Conservation (phyloP, 2,888 invertebrate genomes). For the Diarsia rubi region DNA sequence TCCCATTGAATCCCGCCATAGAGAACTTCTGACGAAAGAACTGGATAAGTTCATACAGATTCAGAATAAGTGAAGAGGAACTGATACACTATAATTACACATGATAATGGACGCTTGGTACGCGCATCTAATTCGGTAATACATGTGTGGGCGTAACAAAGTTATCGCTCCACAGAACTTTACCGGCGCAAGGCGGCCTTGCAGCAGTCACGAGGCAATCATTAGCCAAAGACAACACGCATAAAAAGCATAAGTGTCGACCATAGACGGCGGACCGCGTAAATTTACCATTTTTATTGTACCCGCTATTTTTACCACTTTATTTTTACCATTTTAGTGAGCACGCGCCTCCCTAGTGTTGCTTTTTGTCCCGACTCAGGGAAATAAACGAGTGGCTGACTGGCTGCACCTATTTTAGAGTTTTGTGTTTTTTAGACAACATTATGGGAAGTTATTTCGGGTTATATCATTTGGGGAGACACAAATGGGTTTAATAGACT, state of each 20-base stretch:
- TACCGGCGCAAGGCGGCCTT: constrained; percentile 73
- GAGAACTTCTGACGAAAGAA: constrained; percentile 6
- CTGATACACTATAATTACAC: constrained; percentile 49
- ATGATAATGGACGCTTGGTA: constrained; percentile 37
- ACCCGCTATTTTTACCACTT: constrained; percentile 84
- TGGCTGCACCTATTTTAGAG: constrained; percentile 71
- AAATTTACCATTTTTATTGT: constrained; percentile 90
- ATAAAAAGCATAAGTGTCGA: constrained; percentile 90
- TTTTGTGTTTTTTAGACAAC: constrained; percentile 65
- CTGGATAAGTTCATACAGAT: neutral
- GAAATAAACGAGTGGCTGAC: constrained; percentile 70
- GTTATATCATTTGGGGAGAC: constrained; percentile 67
- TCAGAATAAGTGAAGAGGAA: constrained; percentile 35
- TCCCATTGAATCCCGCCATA: neutral
- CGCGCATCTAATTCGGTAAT: constrained; percentile 56
- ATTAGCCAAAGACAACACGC: constrained; percentile 89
- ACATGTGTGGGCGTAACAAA: constrained; percentile 62
- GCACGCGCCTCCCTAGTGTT: constrained; percentile 83
- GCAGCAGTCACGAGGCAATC: constrained; percentile 80
- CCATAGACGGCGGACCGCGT: constrained; percentile 83
- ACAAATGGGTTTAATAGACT: constrained; percentile 60
- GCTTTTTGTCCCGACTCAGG: constrained; percentile 81
- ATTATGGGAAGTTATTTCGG: constrained; percentile 64
- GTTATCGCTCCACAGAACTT: constrained; percentile 71
- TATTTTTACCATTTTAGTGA: constrained; percentile 85